Conservation (phyloP, 2,113 vertebrate species). For the Pandion haliaetus region DNA sequence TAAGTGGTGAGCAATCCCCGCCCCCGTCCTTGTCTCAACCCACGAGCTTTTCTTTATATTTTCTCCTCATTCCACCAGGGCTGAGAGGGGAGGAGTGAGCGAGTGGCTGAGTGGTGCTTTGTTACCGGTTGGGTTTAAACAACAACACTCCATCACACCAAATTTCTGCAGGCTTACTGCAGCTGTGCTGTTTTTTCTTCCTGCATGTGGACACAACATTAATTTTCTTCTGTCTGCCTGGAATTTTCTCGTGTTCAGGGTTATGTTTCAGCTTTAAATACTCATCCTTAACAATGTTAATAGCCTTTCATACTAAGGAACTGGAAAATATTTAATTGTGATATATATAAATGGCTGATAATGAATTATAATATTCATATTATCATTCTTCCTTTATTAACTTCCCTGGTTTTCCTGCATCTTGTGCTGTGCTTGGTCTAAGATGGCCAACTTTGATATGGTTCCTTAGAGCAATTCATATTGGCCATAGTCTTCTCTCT, state of each 20-base stretch:
- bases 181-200: not conserved
- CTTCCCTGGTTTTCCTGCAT: not conserved
- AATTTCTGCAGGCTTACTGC: not conserved
- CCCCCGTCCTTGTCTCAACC: too few species aligned
- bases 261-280: not conserved
- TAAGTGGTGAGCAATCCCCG: too few species aligned
- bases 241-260: not conserved
- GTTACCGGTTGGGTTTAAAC: too few species aligned
- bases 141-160: rapidly evolving
- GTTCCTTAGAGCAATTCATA: not conserved
- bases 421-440: not conserved
- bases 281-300: not conserved
- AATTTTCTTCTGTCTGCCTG: not conserved
- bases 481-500: not conserved
- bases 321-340: not conserved
- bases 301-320: not conserved
- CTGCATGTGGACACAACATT: too few species aligned
- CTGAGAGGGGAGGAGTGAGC: too few species aligned
- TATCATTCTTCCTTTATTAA: not conserved
- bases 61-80: too few species aligned
- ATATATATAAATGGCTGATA: not conserved
- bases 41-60: too few species aligned
- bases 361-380: not conserved
- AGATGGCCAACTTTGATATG: rapidly evolving
- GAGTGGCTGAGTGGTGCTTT: too few species aligned